Evolutionary conservation across 2,888 invertebrate species (phyloP).

Genomic region (Drosophila limbata): DNA sequence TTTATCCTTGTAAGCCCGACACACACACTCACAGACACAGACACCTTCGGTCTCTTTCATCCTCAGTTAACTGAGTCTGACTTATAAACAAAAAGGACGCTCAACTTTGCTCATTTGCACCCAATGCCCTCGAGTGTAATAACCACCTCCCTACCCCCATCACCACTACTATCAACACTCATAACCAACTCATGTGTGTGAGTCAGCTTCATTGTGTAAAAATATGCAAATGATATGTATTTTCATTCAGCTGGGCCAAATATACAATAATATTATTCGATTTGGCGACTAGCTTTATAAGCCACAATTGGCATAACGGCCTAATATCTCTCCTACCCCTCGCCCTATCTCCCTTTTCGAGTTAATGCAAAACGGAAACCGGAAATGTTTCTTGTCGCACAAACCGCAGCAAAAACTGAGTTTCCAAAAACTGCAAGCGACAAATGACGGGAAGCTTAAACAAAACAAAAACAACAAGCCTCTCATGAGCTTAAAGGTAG

Average conservation of each 20-base stretch:
- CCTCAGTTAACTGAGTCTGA: conserved; percentile 48
- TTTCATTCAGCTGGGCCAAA: conserved; percentile 43
- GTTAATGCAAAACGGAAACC: conserved; percentile 70
- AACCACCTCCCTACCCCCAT: conserved; percentile 1
- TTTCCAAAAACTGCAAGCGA: conserved; percentile 58
- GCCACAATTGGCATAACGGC: conserved; percentile 17
- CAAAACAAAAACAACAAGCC: conserved; percentile 1
- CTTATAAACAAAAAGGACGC: conserved; percentile 58
- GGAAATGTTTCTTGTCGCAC: conserved; percentile 67
- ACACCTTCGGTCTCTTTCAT: conserved; percentile 35
- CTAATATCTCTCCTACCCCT: background rate
- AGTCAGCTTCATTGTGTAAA: conserved; percentile 30
- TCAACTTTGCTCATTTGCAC: conserved; percentile 71
- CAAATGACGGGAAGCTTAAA: conserved; percentile 49
- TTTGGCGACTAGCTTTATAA: conserved; percentile 16
- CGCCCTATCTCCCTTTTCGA: background rate
- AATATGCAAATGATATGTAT: conserved; percentile 66
- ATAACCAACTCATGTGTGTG: background rate
- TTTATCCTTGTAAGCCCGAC: no score
- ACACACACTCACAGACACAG: conserved; percentile 17
- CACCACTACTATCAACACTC: background rate
- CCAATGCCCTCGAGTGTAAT: conserved; percentile 59
- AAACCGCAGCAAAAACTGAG: conserved; percentile 33
- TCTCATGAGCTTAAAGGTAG: background rate
- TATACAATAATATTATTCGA: conserved; percentile 40